Evolutionary conservation across 1,140 invertebrate genomes (phyloP), one percentile per base, ranked within the genome.

Genomic region (Drosophila pandora): DNA sequence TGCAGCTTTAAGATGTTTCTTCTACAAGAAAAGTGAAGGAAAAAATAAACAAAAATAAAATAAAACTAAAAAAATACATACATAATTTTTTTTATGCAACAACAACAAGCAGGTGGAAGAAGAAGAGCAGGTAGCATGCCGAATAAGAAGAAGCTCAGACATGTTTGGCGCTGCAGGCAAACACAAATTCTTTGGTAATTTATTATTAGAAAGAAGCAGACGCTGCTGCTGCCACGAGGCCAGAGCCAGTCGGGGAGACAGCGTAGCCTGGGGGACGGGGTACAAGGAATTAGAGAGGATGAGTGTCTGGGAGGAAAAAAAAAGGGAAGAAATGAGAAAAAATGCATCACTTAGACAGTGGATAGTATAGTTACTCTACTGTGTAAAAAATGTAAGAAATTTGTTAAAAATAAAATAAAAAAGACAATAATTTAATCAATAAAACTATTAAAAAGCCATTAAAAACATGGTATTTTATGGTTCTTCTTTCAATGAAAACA

Each of bases 161-260:
- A 65, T 75, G 54, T 77, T 82, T 74, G 63, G n/a, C 52, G 78
- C 30, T 65, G 75, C 64, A 56, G 63, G 55, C 73, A 78, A 87
- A 81, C 82, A 85, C 76, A 76, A 87, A 85, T 87, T 85, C 82
- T 75, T 82, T 75, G 70, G 78, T 83, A 85, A 85, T 82, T 87
- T 87, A 87, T 87, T 87, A 87, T 87, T 87, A 87, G 82, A 87
- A 87, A 70, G 61, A 78, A 81, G 64, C 78, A 82, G 74, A 70
- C 65, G 78, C 17, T 30, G 58, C 65, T 50, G 53, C 69, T 65
- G 78, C 67, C 81, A 45, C 25, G 25, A 25, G 25, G 25, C 25
- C 25, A 25, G 25, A 25, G 53, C 25, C 39, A 62, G 30, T n/a
- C 13, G 7, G 6, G n/a, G 4, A 2, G n/a, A 2, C 22, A 9